Conservation (phyloP, 2,113 vertebrate genomes). For the Cavia porcellus region DNA sequence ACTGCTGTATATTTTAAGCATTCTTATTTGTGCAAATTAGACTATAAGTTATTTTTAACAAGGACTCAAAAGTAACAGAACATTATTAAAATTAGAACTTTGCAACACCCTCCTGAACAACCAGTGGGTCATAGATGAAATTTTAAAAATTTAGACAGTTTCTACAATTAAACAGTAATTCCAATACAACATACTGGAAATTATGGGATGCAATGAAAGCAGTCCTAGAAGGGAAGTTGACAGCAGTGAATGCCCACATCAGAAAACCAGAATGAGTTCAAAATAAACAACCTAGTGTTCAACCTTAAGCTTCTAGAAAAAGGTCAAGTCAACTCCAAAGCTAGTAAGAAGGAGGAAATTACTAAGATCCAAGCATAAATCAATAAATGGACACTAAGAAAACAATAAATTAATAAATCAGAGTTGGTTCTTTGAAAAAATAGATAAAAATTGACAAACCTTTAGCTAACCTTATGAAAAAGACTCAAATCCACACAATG, state of each 20-base stretch:
- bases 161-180: neutral
- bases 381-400: neutral
- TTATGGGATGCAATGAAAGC: neutral
- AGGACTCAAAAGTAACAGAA: neutral
- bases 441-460: neutral
- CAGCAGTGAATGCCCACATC: neutral
- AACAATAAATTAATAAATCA: too few relatives aligned
- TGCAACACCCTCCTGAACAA: neutral
- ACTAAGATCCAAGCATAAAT: neutral
- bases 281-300: neutral
- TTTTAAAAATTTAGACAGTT: neutral
- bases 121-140: neutral
- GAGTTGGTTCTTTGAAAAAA: too few relatives aligned
- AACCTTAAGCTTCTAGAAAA: neutral
- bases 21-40: neutral
- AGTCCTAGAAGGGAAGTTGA: neutral
- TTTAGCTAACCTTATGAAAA: neutral
- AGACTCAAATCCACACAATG: neutral
- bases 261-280: neutral
- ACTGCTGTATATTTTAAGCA: neutral
- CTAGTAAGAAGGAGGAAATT: neutral
- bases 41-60: conserved; percentile 38
- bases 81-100: conserved; percentile 35
- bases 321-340: neutral
- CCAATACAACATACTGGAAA: neutral